Evolutionary conservation across 2,113 vertebrate species (phyloP).

Genomic region (Riparia riparia): DNA sequence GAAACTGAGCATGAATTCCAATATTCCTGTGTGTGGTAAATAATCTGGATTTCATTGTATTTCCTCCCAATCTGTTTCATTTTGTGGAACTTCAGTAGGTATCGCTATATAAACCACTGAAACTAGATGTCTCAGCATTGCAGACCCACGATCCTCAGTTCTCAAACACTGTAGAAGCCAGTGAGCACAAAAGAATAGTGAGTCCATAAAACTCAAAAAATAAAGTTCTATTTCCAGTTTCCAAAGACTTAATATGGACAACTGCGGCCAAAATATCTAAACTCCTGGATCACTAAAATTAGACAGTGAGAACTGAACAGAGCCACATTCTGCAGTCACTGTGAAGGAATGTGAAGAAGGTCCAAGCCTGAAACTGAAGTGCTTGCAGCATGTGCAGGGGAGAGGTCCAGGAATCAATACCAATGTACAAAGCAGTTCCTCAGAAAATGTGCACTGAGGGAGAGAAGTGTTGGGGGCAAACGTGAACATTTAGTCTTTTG

Average conservation of each 20-base stretch:
- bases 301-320: not conserved
- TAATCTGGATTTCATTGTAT: not conserved
- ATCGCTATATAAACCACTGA: not conserved
- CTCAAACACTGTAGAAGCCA: not conserved
- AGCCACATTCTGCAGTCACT: not conserved
- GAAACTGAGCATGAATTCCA: not conserved
- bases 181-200: not conserved
- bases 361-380: not conserved
- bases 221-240: not conserved
- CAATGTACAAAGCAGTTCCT: not conserved
- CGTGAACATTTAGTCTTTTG: accelerated
- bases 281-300: not conserved
- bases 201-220: not conserved
- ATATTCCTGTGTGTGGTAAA: not conserved
- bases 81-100: not conserved
- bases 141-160: not conserved
- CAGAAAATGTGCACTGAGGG: accelerated
- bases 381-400: not conserved
- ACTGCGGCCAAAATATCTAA: not conserved
- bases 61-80: not conserved
- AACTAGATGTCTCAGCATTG: not conserved
- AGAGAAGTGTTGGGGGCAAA: not conserved
- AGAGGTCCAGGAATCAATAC: not conserved
- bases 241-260: not conserved
- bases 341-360: not conserved